Base-by-base conservation (phyloP, 2,113 vertebrate genomes). In the Fulica atra region DNA sequence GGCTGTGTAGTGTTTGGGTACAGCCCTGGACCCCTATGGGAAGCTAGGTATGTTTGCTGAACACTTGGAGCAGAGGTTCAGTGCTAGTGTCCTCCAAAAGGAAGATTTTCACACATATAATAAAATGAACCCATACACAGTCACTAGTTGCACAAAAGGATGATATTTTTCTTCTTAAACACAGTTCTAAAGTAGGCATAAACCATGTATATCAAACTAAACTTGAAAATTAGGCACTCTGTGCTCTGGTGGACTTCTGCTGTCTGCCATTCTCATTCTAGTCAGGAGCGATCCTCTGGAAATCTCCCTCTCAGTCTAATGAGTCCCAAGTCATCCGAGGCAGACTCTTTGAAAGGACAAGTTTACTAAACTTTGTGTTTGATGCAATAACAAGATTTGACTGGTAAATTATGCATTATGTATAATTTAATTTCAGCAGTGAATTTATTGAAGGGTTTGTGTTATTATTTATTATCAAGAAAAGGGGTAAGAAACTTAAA, bases 401-500 rank as follows among this genome's bases (percentile, higher is more conserved):
- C 36, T 70, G 16, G 44, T 72, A 89, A 79, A 77, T 29, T 18
- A 29, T n/a, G 16, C 17, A 59, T 16, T 78, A 36, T 3, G 6
- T 86, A 20, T 76, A 70, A 38, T n/a, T 40, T 19, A 44, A 1
- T 84, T 88, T 86, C 66, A 91, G 5, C 23, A 60, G 23, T n/a
- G 29, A 88, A 48, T 86, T 78, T 74, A 83, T 71, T 85, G 42
- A 71, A 9, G 7, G 57, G 19, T 36, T 76, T 92, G 91, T 83
- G 42, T 81, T 77, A 44, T 79, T 89, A 72, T 88, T 95, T 95
- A 31, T 86, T 86, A 65, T 38, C 13, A 84, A 36, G 31, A 84
- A 87, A n/a, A 92, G 69, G 93, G 24, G 4, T 9, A 69, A 93
- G 16, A 82, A 80, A 68, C 33, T 70, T 65, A 57, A 53, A 57